phyloP scores from a whole-genome alignment of 2,113 vertebrate genomes.

The Scolopax mira region DNA sequence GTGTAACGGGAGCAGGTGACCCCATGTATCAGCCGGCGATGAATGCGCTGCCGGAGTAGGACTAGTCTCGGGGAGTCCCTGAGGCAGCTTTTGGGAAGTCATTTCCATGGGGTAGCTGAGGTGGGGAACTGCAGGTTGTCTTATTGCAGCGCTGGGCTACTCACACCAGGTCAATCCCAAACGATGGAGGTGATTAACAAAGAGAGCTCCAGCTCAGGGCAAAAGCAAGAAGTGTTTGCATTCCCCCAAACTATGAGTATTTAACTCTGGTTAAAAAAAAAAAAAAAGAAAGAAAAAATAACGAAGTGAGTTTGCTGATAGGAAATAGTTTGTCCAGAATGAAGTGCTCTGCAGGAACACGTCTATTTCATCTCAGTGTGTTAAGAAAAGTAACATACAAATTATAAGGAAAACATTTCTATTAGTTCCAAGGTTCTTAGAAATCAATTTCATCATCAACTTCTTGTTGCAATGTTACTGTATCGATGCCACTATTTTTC shows the following conservation, averaged over 20 bases:
- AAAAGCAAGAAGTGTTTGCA: background rate
- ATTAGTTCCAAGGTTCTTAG: background rate
- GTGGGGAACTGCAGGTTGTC: rapidly evolving
- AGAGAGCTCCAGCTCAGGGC: background rate
- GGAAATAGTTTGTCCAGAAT: background rate
- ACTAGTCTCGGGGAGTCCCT: background rate
- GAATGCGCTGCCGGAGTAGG: background rate
- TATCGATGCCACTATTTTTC: background rate
- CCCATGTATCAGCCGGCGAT: rapidly evolving
- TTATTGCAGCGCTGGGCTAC: rapidly evolving
- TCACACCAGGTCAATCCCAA: rapidly evolving
- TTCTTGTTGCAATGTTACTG: background rate
- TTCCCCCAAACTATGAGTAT: rapidly evolving
- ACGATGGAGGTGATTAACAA: background rate
- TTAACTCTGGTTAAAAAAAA: background rate
- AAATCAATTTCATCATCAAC: background rate
- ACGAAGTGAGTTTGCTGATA: background rate
- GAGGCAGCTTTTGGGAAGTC: background rate
- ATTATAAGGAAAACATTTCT: background rate
- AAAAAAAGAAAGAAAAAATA: background rate
- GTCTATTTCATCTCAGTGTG: background rate
- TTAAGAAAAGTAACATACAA: background rate
- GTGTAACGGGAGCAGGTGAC: background rate
- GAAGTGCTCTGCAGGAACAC: background rate
- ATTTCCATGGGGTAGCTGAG: rapidly evolving